phyloP scores from a whole-genome alignment of 2,888 invertebrate genomes.

The Plagodis pulveraria region DNA sequence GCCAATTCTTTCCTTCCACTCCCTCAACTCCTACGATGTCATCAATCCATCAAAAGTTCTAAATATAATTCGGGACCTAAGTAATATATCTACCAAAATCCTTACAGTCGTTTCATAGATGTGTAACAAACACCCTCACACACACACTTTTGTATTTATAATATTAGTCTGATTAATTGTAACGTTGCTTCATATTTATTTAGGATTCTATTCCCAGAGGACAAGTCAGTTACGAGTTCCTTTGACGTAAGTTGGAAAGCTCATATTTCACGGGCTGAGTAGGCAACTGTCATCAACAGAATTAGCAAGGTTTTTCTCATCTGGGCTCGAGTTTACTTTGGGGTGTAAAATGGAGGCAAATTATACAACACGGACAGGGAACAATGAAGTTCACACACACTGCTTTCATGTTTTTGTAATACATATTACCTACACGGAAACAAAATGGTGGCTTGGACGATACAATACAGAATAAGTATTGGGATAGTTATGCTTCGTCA shows the following conservation, averaged over 20 bases:
- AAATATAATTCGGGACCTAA: too few relatives aligned
- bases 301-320: conserved; percentile 4
- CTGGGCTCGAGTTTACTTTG: conserved; percentile 4
- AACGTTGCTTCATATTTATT: conserved; percentile 16
- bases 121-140: too few relatives aligned
- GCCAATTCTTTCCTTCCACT: too few relatives aligned
- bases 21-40: too few relatives aligned
- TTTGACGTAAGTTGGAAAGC: conserved; percentile 10
- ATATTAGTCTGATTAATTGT: conserved; percentile 10
- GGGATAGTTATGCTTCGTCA: too few relatives aligned
- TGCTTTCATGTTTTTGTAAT: not conserved
- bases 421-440: not conserved
- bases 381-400: not conserved
- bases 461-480: too few relatives aligned
- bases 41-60: too few relatives aligned
- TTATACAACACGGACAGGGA: not conserved
- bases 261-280: conserved; percentile 16
- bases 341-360: not conserved
- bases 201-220: conserved; percentile 19
- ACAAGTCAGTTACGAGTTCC: conserved; percentile 9
- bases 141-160: not conserved
- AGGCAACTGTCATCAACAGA: conserved; percentile 10
- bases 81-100: too few relatives aligned
- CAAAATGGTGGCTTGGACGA: too few relatives aligned
- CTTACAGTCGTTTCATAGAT: too few relatives aligned